Evolutionary conservation across 1,140 invertebrate species (phyloP).

Genomic region (Prorops nasuta): DNA sequence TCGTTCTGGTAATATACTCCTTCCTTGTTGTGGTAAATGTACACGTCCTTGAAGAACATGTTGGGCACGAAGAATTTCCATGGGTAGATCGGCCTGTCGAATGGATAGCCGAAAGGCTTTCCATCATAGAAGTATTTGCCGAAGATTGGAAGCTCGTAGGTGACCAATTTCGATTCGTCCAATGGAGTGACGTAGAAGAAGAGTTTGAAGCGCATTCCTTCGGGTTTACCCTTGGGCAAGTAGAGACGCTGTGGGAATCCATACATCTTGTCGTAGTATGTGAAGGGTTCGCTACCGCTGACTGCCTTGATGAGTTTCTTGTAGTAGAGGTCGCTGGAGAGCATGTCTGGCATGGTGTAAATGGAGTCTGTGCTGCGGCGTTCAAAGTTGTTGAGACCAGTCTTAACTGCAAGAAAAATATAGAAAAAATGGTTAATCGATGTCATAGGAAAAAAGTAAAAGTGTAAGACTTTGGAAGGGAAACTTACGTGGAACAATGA

Average conservation of each 20-base stretch:
- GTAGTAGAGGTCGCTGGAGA: conserved; percentile 60
- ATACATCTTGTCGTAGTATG: conserved; percentile 42
- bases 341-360: conserved; percentile 50
- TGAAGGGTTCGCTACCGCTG: conserved; percentile 44
- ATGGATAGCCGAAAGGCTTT: conserved; percentile 66
- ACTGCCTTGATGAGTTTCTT: conserved; percentile 44
- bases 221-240: conserved; percentile 48
- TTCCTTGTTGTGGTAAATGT: conserved; percentile 37
- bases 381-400: conserved; percentile 50
- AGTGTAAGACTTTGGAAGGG: neutral
- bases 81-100: conserved; percentile 58
- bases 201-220: conserved; percentile 52
- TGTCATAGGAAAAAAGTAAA: neutral
- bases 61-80: conserved; percentile 48
- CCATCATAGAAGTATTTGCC: conserved; percentile 52
- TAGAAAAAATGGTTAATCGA: conserved; percentile 9
- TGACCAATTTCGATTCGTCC: conserved; percentile 31
- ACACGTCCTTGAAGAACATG: conserved; percentile 48
- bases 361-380: conserved; percentile 48
- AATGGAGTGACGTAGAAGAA: conserved; percentile 51
- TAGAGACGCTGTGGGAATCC: conserved; percentile 50
- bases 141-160: conserved; percentile 35
- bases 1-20: too few relatives aligned
- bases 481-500: conserved; percentile 45
- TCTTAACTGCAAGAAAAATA: conserved; percentile 42